phyloP scores from a whole-genome alignment of 2,797 vertebrate species.

The Columba guinea region DNA sequence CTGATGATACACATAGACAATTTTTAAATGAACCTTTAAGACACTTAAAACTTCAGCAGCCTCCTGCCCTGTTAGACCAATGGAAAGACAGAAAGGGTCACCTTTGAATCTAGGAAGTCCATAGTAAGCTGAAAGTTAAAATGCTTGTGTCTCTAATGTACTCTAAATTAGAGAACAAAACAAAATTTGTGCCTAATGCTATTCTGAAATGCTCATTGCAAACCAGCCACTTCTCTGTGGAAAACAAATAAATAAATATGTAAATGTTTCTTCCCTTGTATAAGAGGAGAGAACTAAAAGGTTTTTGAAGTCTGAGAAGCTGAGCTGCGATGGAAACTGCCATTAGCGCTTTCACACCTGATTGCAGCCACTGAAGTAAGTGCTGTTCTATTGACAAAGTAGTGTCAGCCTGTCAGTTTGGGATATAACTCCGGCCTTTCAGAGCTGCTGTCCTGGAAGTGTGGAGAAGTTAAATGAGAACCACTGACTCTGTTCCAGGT shows the following conservation, averaged over 20 bases:
- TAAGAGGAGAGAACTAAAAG: not conserved
- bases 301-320: constrained; percentile 3
- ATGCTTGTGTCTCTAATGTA: not conserved
- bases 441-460: constrained; percentile 5
- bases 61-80: not conserved
- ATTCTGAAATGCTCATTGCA: not conserved
- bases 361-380: not conserved
- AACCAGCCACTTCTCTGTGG: not conserved
- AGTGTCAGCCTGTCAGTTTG: not conserved
- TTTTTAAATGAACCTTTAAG: not conserved
- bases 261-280: not conserved
- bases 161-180: not conserved
- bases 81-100: not conserved
- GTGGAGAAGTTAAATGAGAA: constrained; percentile 23
- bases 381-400: constrained; percentile 8
- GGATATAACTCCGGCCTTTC: not conserved
- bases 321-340: not conserved
- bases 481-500: not conserved
- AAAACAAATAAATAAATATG: not conserved
- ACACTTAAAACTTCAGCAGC: not conserved
- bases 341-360: constrained; percentile 45
- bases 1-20: not conserved
- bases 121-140: not conserved
- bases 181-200: not conserved
- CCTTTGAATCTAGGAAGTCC: not conserved